phyloP scores from a whole-genome alignment of 1,140 invertebrate species.

The Himalopsyche phryganea region DNA sequence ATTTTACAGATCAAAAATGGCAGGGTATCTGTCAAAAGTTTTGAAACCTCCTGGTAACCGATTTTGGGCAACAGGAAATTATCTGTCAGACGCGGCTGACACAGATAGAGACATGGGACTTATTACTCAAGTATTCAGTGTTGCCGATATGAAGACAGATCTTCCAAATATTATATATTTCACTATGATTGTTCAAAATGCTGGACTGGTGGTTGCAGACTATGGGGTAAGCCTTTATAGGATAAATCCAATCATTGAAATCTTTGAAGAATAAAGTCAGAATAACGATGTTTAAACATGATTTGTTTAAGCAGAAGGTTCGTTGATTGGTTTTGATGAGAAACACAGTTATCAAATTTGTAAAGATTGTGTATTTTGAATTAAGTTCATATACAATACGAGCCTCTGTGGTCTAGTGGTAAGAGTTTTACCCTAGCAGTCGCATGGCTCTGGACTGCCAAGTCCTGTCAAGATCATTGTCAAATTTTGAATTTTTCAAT shows the following conservation, averaged over 20 bases:
- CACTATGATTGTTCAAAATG: constrained; percentile 51
- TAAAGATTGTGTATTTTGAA: too few species aligned
- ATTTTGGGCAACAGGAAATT: constrained; percentile 61
- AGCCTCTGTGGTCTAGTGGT: too few species aligned
- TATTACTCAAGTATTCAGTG: constrained; percentile 55
- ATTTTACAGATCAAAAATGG: constrained; percentile 54
- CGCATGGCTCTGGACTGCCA: too few species aligned
- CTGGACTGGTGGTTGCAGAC: constrained; percentile 23
- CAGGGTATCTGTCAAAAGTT: constrained; percentile 58
- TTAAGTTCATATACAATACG: too few species aligned
- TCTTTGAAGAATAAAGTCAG: too few species aligned
- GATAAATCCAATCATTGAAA: not conserved
- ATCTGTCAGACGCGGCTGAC: constrained; percentile 62
- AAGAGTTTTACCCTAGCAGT: too few species aligned
- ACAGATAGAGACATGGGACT: constrained; percentile 57
- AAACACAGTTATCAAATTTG: too few species aligned
- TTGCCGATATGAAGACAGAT: constrained; percentile 60
- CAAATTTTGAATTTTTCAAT: too few species aligned
- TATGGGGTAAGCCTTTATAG: constrained; percentile 19
- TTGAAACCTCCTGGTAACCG: constrained; percentile 48
- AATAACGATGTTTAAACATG: too few species aligned
- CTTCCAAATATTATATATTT: constrained; percentile 59
- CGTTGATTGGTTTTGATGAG: too few species aligned
- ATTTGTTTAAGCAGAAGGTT: too few species aligned
- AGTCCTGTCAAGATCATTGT: too few species aligned